phyloP scores from a whole-genome alignment of 1,140 invertebrate species.

The Leptonema lineaticorne region DNA sequence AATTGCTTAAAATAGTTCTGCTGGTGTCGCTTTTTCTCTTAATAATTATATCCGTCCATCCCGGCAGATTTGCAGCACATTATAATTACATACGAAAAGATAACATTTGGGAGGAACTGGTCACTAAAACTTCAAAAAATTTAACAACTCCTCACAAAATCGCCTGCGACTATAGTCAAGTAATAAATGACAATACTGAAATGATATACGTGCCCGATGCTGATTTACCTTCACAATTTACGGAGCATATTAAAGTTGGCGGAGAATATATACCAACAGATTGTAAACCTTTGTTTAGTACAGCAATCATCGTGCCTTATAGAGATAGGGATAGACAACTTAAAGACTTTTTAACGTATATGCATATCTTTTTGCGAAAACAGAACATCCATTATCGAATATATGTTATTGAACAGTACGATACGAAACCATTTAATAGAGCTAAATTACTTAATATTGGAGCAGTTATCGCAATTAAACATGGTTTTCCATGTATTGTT shows the following conservation, averaged over 20 bases:
- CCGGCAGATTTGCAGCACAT: slow-evolving; percentile 34
- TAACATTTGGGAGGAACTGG: slow-evolving; percentile 34
- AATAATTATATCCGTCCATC: slow-evolving; percentile 31
- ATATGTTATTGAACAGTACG: slow-evolving; percentile 87
- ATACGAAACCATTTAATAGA: slow-evolving; percentile 81
- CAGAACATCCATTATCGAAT: slow-evolving; percentile 65
- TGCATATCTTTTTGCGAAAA: slow-evolving; percentile 51
- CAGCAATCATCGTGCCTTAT: slow-evolving; percentile 54
- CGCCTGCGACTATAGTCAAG: slow-evolving; percentile 27
- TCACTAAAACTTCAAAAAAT: slow-evolving; percentile 32
- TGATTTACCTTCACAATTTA: slow-evolving; percentile 1
- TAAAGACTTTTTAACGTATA: slow-evolving; percentile 51
- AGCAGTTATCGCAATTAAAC: slow-evolving; percentile 72
- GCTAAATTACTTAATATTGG: slow-evolving; percentile 94
- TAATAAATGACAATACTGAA: slow-evolving; percentile 31
- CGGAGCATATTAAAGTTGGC: slow-evolving; percentile 27
- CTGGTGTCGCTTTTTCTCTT: slow-evolving; percentile 19
- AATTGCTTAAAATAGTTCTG: slow-evolving; percentile 22
- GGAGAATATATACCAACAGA: slow-evolving; percentile 30
- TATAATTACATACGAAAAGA: slow-evolving; percentile 35
- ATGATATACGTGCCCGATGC: neutral
- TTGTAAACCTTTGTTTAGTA: slow-evolving; percentile 49
- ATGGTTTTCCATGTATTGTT: slow-evolving; percentile 83
- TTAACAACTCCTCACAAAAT: slow-evolving; percentile 1
- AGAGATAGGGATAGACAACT: slow-evolving; percentile 52